Percentiles rank a stretch among this genome's conserved stretches.
Evolutionary conservation across 1,140 invertebrate genomes (phyloP).

Genomic region (Oryctes rhinoceros): DNA sequence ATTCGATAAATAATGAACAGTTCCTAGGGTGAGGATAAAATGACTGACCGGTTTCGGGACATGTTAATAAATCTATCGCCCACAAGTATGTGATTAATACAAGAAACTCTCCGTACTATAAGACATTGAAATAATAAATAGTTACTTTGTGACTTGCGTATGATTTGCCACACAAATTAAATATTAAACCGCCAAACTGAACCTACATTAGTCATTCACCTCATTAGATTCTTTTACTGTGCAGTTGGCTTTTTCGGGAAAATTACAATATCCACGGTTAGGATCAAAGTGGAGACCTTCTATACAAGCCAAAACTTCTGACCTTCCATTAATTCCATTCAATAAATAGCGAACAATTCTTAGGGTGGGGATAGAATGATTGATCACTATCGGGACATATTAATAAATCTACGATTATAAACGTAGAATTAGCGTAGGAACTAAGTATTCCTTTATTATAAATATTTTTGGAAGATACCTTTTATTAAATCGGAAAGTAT

Average conservation of each 20-base stretch:
- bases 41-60: neutral
- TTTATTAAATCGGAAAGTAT: too few relatives aligned
- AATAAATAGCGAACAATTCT: neutral
- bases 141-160: neutral
- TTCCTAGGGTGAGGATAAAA: neutral
- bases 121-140: neutral
- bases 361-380: neutral
- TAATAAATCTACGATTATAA: neutral
- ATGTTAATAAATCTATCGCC: neutral
- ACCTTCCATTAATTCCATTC: neutral
- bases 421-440: too few relatives aligned
- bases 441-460: too few relatives aligned
- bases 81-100: too few relatives aligned
- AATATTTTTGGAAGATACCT: too few relatives aligned
- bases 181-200: neutral
- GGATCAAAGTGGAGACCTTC: neutral
- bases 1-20: slow-evolving; percentile 8
- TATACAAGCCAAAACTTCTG: neutral
- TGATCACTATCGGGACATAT: neutral
- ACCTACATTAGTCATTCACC: neutral
- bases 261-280: slow-evolving; percentile 15
- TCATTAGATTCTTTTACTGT: neutral
- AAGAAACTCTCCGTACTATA: too few relatives aligned
- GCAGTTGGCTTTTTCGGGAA: slow-evolving; percentile 8
- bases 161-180: neutral